Conservation (phyloP, 2,113 vertebrate genomes). For the Oreotragus oreotragus region DNA sequence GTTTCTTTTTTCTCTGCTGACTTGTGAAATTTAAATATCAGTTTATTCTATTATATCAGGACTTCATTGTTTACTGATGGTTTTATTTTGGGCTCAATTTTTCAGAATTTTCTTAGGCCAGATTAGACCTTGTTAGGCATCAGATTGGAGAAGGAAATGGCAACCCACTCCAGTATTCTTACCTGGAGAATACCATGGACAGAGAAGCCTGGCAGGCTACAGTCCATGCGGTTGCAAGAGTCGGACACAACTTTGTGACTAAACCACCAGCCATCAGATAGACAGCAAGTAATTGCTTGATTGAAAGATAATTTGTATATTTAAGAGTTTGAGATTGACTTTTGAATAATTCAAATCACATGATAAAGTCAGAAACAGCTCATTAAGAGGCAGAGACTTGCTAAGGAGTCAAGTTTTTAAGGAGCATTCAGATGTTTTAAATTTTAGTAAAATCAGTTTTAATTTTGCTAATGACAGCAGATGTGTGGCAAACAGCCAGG, state of each 20-base stretch:
- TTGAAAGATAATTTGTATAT: slow-evolving; percentile 60
- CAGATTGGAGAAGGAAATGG: background rate
- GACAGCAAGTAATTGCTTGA: slow-evolving; percentile 55
- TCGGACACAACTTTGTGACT: background rate
- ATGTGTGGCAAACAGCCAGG: slow-evolving; percentile 51
- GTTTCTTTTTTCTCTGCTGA: background rate
- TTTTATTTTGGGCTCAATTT: slow-evolving; percentile 50
- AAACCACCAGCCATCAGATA: slow-evolving; percentile 5
- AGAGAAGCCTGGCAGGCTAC: background rate
- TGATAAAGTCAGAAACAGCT: slow-evolving; percentile 43
- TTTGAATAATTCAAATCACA: slow-evolving; percentile 66
- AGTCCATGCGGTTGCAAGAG: background rate
- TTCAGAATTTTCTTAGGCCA: slow-evolving; percentile 13
- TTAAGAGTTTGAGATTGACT: slow-evolving; percentile 44
- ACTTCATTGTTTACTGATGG: background rate
- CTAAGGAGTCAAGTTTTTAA: slow-evolving; percentile 59
- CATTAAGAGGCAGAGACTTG: slow-evolving; percentile 57
- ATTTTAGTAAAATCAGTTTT: slow-evolving; percentile 66
- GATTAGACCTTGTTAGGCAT: slow-evolving; percentile 40
- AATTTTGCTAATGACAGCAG: slow-evolving; percentile 67
- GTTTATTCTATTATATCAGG: slow-evolving; percentile 27
- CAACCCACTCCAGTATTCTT: background rate
- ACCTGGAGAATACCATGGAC: background rate
- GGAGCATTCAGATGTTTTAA: slow-evolving; percentile 58
- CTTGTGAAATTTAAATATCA: slow-evolving; percentile 4